phyloP scores from a whole-genome alignment of 1,140 invertebrate species.

The Ceratina calcarata region DNA sequence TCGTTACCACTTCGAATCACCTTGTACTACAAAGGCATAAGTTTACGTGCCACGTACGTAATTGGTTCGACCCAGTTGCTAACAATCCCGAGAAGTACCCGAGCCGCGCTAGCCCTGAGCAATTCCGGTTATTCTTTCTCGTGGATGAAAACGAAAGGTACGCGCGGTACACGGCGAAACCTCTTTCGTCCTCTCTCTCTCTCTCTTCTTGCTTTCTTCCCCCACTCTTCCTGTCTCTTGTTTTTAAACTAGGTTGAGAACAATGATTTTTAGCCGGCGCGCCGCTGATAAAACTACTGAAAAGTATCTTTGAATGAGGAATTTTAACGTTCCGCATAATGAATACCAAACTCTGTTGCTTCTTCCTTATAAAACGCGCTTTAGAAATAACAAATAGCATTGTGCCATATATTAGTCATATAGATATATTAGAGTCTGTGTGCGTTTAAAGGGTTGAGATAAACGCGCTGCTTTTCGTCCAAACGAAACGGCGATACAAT shows the following conservation, averaged over 20 bases:
- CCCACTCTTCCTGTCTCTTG: background rate
- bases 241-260: background rate
- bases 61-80: slow-evolving; percentile 53
- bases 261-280: background rate
- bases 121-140: slow-evolving; percentile 45
- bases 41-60: slow-evolving; percentile 48
- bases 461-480: background rate
- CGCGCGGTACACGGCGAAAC: slow-evolving; percentile 8
- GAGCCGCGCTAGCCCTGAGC: slow-evolving; percentile 42
- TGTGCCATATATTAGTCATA: too few relatives aligned
- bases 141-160: slow-evolving; percentile 16
- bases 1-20: slow-evolving; percentile 47
- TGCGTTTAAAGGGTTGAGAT: too few relatives aligned
- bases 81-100: slow-evolving; percentile 46
- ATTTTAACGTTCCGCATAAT: too few relatives aligned
- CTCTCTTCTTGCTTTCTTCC: background rate
- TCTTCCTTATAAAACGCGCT: too few relatives aligned
- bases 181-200: background rate
- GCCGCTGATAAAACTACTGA: background rate
- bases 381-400: too few relatives aligned
- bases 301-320: too few relatives aligned
- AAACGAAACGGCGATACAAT: background rate
- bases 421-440: background rate
- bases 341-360: background rate
- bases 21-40: slow-evolving; percentile 47